Conservation (phyloP, 2,113 vertebrate genomes). For the Astur gentilis region DNA sequence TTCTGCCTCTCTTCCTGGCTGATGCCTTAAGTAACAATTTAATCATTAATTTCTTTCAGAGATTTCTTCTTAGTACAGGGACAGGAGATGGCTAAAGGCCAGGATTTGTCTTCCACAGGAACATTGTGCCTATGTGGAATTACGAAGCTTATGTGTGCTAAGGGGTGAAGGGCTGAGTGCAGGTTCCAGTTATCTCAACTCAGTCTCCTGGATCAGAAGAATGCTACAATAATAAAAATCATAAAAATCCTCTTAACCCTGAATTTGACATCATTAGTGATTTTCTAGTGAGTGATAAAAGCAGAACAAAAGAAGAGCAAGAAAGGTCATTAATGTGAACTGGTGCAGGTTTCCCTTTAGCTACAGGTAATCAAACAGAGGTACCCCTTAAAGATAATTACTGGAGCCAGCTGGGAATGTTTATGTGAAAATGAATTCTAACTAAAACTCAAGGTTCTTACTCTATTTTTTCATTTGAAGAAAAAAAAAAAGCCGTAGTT, state of each 20-base stretch:
- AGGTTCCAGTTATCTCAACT: background rate
- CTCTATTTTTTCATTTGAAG: background rate
- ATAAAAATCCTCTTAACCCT: background rate
- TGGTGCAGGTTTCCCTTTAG: background rate
- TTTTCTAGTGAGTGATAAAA: background rate
- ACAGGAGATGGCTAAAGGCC: background rate
- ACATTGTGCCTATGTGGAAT: background rate
- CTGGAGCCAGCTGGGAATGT: background rate
- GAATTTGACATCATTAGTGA: background rate
- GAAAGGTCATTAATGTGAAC: background rate
- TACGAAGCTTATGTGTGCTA: background rate
- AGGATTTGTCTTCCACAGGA: background rate
- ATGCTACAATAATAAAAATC: background rate
- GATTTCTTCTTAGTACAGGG: background rate
- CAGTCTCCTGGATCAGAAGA: background rate
- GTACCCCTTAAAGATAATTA: background rate
- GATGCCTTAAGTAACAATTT: background rate
- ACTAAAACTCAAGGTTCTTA: background rate
- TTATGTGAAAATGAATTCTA: background rate
- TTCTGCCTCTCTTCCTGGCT: background rate
- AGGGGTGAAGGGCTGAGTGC: background rate
- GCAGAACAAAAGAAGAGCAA: background rate
- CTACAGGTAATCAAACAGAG: background rate
- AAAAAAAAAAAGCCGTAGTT: background rate
- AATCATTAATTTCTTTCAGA: background rate